These are phyloP conservation scores for Stylophora pistillata DNA, from an alignment of 64 coral and sea anemone genomes.

Conservation along the genomic window DNA sequence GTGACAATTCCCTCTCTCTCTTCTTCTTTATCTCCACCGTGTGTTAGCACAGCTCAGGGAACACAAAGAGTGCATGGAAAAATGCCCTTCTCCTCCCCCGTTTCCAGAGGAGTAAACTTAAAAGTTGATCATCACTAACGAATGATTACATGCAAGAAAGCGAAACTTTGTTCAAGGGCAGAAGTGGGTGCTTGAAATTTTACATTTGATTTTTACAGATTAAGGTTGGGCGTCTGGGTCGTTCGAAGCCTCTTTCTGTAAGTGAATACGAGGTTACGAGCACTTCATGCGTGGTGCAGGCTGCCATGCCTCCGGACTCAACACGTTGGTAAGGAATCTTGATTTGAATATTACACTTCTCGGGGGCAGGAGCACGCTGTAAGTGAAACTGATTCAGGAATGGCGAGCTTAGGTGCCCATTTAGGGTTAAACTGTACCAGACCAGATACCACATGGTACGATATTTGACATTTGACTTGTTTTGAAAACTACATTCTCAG, in stretches of 20 bases:
- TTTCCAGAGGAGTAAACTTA: too few relatives aligned
- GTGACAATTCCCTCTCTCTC: too few relatives aligned
- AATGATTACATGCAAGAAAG: too few relatives aligned
- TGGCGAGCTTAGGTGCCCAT: background rate
- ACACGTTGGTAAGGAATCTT: slow-evolving; percentile 36
- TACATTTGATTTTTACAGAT: slow-evolving; percentile 18
- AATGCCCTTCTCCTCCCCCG: too few relatives aligned
- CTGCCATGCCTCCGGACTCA: slow-evolving; percentile 42
- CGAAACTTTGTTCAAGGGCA: too few relatives aligned
- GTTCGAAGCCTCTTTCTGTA: slow-evolving; percentile 44
- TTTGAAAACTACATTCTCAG: background rate
- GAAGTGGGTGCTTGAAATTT: background rate
- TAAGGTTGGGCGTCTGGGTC: slow-evolving; percentile 36
- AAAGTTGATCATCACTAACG: too few relatives aligned
- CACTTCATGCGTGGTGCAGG: slow-evolving; percentile 32
- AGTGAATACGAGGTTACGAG: slow-evolving; percentile 42
- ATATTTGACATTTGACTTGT: too few relatives aligned
- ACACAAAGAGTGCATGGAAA: too few relatives aligned
- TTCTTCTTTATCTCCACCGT: too few relatives aligned
- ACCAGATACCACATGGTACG: too few relatives aligned
- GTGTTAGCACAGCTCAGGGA: too few relatives aligned
- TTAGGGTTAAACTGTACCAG: background rate
- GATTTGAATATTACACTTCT: background rate
- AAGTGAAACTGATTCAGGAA: background rate
- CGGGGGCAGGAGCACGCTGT: background rate